Evolutionary conservation across 1,140 invertebrate genomes (phyloP).

Genomic region (Sinonovacula constricta): DNA sequence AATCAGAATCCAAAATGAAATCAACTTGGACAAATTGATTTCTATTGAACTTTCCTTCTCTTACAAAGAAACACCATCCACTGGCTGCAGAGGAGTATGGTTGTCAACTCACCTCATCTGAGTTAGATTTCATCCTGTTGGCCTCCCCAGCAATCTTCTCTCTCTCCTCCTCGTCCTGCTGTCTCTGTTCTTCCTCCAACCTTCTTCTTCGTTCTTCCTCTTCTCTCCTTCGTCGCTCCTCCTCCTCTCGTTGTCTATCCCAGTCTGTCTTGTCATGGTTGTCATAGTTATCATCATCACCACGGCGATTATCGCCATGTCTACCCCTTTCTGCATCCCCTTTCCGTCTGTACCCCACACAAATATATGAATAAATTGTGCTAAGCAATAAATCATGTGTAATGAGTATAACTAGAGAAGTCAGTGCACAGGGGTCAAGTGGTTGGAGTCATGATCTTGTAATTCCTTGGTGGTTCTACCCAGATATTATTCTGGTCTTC

Average conservation of each 20-base stretch:
- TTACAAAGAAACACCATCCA: too few species aligned
- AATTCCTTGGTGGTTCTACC: too few species aligned
- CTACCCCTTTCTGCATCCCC: conserved; percentile 18
- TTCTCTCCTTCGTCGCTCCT: conserved; percentile 55
- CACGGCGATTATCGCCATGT: conserved; percentile 52
- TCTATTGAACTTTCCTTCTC: too few species aligned
- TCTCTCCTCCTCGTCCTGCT: conserved; percentile 51
- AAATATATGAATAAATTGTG: too few species aligned
- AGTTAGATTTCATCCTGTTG: conserved; percentile 54
- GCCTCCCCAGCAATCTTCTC: conserved; percentile 52
- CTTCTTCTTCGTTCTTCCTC: conserved; percentile 58
- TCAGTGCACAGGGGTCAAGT: too few species aligned
- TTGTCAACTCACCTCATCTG: conserved; percentile 63
- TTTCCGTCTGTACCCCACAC: conserved; percentile 40
- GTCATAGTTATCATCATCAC: conserved; percentile 34
- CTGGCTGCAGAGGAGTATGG: too few species aligned
- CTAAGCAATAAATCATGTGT: too few species aligned
- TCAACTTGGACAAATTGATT: too few species aligned
- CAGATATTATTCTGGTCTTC: too few species aligned
- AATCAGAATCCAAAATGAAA: too few species aligned
- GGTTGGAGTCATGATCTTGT: too few species aligned
- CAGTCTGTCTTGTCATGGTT: conserved; percentile 51
- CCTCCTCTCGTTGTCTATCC: conserved; percentile 59
- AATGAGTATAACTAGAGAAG: too few species aligned
- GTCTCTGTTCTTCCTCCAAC: conserved; percentile 53